Evolutionary conservation across 2,888 invertebrate genomes (phyloP), one percentile per base, ranked within the genome.

Genomic region (Leptopterna dolabrata): DNA sequence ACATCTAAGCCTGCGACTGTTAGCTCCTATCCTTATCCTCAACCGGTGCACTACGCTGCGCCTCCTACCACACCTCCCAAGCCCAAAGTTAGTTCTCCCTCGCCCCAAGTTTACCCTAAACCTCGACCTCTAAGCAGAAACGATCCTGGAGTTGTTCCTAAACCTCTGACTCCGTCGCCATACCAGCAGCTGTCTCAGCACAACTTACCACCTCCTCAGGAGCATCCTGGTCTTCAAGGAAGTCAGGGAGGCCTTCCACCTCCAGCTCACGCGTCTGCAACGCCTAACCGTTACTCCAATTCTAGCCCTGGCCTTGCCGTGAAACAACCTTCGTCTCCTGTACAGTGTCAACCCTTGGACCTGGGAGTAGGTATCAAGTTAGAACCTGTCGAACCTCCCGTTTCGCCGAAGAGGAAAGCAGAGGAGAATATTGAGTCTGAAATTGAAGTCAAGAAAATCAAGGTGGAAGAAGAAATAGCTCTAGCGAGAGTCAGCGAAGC

Each of bases 301-400:
- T 87, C 82, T 14, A 88, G 88, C 76, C 91, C 92, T 11, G 81
- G 90, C 82, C 91, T 92, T 14, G 91, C 91, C 87, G 89, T 89
- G 36, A 91, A 90, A 76, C 90, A 88, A 88, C 90, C 90, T 87
- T 92, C 19, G 91, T 92, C 73, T 91, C 93, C 86, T 92, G 93
- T 89, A 14, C 96, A 96, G 92, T 95, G 95, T 87, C 96, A 96
- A 91, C 96, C 96, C 14, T 93, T 96, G 45, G 96, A 96, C 91
- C 93, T 96, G 87, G 96, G 96, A 51, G 94, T 95, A 43, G 92
- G 93, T 83, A 93, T 94, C 76, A 93, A 93, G 71, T 81, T 81
- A n/a, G 88, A 89, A 71, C 90, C 90, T n/a, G 89, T 90, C 87
- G 88, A 90, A 87, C 88, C 91, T 45, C 88, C 90, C 47, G 4